These are phyloP conservation scores for Theonella swinhoei DNA, from an alignment of 37 sponge, comb jelly and placozoan species.

Conservation along the genomic window DNA sequence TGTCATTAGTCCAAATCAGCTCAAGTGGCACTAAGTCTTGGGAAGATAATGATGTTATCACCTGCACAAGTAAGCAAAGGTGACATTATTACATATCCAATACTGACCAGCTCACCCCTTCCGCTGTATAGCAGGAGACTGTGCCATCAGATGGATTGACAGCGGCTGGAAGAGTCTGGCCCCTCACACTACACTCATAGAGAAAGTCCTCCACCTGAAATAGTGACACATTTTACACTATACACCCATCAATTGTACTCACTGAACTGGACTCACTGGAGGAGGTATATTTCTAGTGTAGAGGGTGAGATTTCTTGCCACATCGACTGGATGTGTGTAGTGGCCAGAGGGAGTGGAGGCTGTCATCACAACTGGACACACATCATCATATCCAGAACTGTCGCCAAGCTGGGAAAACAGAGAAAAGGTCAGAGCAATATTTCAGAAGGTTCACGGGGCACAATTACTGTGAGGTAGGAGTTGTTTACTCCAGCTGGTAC, in stretches of 20 bases:
- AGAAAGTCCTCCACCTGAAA: not conserved
- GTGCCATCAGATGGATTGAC: not conserved
- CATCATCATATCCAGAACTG: conserved; percentile 12
- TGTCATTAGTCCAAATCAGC: conserved; percentile 12
- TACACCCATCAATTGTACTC: too few relatives aligned
- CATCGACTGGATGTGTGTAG: conserved; percentile 39
- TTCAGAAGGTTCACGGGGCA: too few relatives aligned
- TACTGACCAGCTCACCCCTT: not conserved
- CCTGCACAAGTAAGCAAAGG: not conserved
- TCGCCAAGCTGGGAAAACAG: not conserved
- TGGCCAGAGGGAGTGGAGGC: not conserved
- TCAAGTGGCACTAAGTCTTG: not conserved
- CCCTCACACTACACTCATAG: not conserved
- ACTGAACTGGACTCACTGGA: conserved; percentile 20
- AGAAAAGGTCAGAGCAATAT: too few relatives aligned
- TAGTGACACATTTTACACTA: too few relatives aligned
- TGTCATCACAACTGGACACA: conserved; percentile 41
- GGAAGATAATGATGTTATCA: not conserved
- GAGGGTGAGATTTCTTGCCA: conserved; percentile 8
- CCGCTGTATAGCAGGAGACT: not conserved
- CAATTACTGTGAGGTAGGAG: not conserved
- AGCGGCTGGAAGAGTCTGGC: not conserved
- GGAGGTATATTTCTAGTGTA: conserved; percentile 44
- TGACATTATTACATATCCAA: too few relatives aligned
- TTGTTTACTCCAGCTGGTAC: not conserved